Evolutionary conservation across 2,113 vertebrate genomes (phyloP).

Genomic region (Callocephalon fimbriatum): DNA sequence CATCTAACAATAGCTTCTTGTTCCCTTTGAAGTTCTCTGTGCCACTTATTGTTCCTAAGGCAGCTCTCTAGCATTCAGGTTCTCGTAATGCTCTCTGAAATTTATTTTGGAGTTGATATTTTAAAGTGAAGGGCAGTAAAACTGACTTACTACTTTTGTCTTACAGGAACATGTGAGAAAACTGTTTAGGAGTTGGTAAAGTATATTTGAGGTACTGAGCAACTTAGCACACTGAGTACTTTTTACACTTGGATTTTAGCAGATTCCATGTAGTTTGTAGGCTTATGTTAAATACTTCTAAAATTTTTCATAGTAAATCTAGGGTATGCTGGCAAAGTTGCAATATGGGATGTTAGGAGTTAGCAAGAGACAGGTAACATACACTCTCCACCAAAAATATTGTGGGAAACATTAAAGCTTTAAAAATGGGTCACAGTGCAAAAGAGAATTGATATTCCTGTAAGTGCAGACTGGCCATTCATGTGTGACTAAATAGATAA

Average conservation of each 20-base stretch:
- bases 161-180: background rate
- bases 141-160: background rate
- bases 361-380: background rate
- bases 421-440: background rate
- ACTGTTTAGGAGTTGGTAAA: background rate
- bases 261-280: background rate
- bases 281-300: background rate
- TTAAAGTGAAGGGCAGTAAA: background rate
- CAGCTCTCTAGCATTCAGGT: background rate
- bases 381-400: rapidly evolving
- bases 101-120: background rate
- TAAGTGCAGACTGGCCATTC: background rate
- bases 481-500: background rate
- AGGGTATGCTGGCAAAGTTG: background rate
- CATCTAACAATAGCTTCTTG: background rate
- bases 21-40: background rate
- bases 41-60: background rate
- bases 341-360: no score
- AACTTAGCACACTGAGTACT: background rate
- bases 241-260: background rate
- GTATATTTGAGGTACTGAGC: background rate
- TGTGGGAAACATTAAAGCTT: background rate
- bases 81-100: background rate
- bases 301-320: background rate
- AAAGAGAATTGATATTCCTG: background rate